These are phyloP conservation scores for Myotis vivesi DNA, from an alignment of 2,797 vertebrate genomes.

Conservation along the genomic window DNA sequence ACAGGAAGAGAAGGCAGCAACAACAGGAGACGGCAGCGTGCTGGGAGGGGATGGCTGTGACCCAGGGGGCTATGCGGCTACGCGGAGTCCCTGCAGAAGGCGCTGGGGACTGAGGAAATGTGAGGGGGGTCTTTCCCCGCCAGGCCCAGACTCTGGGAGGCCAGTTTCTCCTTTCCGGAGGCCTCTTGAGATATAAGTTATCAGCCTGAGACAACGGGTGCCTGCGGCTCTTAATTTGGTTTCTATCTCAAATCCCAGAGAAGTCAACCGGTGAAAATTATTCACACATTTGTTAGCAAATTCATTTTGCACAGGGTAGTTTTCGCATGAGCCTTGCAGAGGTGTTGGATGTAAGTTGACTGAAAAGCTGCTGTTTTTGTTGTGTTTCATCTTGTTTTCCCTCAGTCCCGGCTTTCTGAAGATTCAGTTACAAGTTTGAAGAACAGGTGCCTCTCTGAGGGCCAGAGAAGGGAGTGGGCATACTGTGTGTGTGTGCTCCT, in stretches of 20 bases:
- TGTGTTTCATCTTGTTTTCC: neutral
- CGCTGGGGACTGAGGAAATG: neutral
- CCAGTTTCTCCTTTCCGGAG: neutral
- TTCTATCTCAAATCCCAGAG: neutral
- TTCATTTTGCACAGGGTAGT: neutral
- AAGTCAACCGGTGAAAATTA: constrained; percentile 8
- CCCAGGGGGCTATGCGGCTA: neutral
- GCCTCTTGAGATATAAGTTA: neutral
- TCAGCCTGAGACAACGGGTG: neutral
- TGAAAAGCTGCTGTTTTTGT: neutral
- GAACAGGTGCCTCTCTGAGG: neutral
- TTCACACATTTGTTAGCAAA: neutral
- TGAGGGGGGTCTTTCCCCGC: neutral
- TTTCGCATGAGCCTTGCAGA: neutral
- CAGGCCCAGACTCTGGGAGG: neutral
- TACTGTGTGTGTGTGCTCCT: rapidly evolving
- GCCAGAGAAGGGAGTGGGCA: no score
- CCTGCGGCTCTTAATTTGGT: neutral
- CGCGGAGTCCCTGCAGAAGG: neutral
- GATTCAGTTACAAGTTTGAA: neutral
- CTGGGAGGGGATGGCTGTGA: neutral
- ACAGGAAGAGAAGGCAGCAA: neutral
- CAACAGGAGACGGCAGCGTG: rapidly evolving
- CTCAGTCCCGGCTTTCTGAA: neutral
- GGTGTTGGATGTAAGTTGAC: neutral